Percentiles rank a stretch among this genome's conserved stretches.
Conservation (phyloP, 2,888 invertebrate species). For the Pseudanteris insignis region DNA sequence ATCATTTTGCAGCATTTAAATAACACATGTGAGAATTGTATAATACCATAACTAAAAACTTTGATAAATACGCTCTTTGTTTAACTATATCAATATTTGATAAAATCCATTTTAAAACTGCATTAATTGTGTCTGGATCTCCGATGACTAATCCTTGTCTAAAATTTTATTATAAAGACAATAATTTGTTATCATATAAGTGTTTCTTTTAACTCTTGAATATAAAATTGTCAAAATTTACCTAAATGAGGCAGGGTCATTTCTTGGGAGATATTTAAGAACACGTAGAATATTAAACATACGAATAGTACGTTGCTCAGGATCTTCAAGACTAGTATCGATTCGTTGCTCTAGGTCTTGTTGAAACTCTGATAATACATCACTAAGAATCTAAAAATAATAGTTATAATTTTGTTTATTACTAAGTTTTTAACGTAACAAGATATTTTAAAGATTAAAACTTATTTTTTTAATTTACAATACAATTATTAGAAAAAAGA, state of each 20-base stretch:
- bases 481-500: too few relatives aligned
- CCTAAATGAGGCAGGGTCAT: constrained; percentile 62
- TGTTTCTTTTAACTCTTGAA: not conserved
- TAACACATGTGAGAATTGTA: too few relatives aligned
- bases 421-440: too few relatives aligned
- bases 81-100: constrained; percentile 77
- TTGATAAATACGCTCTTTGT: constrained; percentile 84
- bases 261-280: constrained; percentile 81
- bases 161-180: too few relatives aligned
- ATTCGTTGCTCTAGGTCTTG: constrained; percentile 74
- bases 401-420: not conserved
- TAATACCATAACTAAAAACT: constrained; percentile 60
- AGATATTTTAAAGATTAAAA: too few relatives aligned
- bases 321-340: constrained; percentile 72
- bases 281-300: constrained; percentile 77
- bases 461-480: too few relatives aligned
- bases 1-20: too few relatives aligned
- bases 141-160: constrained; percentile 78
- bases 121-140: constrained; percentile 78
- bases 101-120: constrained; percentile 83
- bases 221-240: too few relatives aligned
- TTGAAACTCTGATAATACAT: constrained; percentile 71
- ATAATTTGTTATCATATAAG: not conserved
- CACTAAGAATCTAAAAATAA: constrained; percentile 68
- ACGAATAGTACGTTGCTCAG: constrained; percentile 79